A percentile compares a stretch with the other conserved stretches of the same genome.
These are phyloP conservation scores for Idaea biselata DNA, from an alignment of 2,888 invertebrate species.

Conservation along the genomic window DNA sequence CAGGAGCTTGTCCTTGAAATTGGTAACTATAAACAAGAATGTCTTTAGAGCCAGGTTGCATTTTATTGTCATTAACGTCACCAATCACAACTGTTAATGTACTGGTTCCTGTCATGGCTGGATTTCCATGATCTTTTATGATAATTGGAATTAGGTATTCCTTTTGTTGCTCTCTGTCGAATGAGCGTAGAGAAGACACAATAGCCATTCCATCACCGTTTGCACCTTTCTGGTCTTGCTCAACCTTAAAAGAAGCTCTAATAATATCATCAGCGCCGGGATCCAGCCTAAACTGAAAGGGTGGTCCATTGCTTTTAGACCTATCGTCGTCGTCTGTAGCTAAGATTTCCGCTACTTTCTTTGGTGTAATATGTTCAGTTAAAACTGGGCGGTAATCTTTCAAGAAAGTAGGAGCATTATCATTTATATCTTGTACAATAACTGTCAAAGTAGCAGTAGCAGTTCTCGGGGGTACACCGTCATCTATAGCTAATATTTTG, in stretches of 20 bases:
- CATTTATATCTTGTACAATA: conserved; percentile 96
- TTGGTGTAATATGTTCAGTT: conserved; percentile 94
- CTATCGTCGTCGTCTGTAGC: conserved; percentile 97
- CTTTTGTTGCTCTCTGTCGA: conserved; percentile 97
- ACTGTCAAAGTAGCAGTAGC: conserved; percentile 96
- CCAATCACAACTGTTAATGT: conserved; percentile 98
- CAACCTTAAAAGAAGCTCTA: conserved; percentile 96
- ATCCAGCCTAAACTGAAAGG: conserved; percentile 96
- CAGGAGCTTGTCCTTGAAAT: conserved; percentile 94
- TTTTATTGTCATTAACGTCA: conserved; percentile 98
- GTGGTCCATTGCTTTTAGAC: conserved; percentile 96
- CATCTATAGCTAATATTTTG: conserved; percentile 96
- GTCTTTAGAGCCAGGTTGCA: conserved; percentile 98
- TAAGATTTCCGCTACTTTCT: conserved; percentile 94
- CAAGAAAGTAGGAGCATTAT: conserved; percentile 95
- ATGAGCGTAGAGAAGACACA: conserved; percentile 94
- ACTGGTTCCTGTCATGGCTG: conserved; percentile 97
- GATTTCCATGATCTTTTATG: conserved; percentile 97
- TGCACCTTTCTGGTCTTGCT: conserved; percentile 98
- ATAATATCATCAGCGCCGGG: conserved; percentile 97
- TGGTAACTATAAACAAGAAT: conserved; percentile 98
- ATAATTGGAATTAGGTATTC: conserved; percentile 98
- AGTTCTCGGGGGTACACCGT: conserved; percentile 95
- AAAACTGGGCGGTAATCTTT: conserved; percentile 95
- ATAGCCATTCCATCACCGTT: conserved; percentile 99